Conservation (phyloP, 2,113 vertebrate species). For the Gulo gulo region DNA sequence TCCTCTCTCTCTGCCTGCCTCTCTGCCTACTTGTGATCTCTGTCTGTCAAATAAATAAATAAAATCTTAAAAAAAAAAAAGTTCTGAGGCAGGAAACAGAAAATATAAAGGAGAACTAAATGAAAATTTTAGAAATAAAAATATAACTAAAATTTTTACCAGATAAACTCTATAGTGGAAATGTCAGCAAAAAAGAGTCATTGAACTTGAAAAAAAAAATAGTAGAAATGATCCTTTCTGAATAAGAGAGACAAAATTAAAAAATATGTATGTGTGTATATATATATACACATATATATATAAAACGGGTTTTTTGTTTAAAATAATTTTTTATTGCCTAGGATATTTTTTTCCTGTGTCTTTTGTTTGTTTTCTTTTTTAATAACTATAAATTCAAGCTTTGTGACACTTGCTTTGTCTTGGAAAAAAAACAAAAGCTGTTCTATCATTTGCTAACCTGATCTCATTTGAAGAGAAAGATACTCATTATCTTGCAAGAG, state of each 20-base stretch:
- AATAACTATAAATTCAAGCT: slow-evolving; percentile 64
- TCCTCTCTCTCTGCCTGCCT: too few relatives aligned
- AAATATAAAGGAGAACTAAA: background rate
- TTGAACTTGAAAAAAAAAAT: background rate
- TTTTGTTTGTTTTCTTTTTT: slow-evolving; percentile 38
- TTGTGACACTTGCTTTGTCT: slow-evolving; percentile 62
- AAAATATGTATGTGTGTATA: too few relatives aligned
- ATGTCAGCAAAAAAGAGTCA: background rate
- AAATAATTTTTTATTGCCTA: slow-evolving; percentile 81
- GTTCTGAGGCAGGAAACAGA: background rate
- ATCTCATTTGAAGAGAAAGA: slow-evolving; percentile 53
- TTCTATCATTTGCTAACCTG: slow-evolving; percentile 48
- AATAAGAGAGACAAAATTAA: background rate
- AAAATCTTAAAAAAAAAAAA: background rate
- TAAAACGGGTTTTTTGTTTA: slow-evolving; percentile 35
- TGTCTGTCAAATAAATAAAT: too few relatives aligned
- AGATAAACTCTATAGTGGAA: background rate
- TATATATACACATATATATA: too few relatives aligned
- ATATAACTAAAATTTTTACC: background rate
- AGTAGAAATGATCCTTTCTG: background rate
- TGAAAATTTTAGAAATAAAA: background rate
- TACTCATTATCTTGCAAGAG: slow-evolving; percentile 56
- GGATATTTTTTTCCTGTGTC: slow-evolving; percentile 68
- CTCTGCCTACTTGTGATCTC: too few relatives aligned
- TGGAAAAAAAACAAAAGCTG: slow-evolving; percentile 34